These are phyloP conservation scores for Reticulitermes lucifugus DNA, from an alignment of 2,888 invertebrate species.

Conservation along the genomic window DNA sequence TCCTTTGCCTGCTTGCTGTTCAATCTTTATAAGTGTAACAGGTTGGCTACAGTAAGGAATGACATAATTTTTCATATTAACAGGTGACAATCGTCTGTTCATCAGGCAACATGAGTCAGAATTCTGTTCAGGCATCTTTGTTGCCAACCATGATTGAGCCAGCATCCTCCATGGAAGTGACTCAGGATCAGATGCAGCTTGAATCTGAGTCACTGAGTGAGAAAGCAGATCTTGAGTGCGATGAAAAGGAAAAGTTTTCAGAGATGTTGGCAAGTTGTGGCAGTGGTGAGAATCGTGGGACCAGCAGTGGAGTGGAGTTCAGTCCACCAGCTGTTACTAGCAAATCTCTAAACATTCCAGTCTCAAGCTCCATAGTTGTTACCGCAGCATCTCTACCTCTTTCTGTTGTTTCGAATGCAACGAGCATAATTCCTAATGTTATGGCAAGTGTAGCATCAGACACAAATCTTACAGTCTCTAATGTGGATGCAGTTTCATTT, in stretches of 20 bases:
- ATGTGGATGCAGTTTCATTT: slow-evolving; percentile 26
- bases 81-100: slow-evolving; percentile 50
- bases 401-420: slow-evolving; percentile 27
- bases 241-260: slow-evolving; percentile 70
- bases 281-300: slow-evolving; percentile 24
- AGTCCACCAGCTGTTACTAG: slow-evolving; percentile 1
- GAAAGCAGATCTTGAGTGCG: slow-evolving; percentile 78
- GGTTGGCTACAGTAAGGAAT: too few relatives aligned
- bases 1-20: too few relatives aligned
- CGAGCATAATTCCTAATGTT: slow-evolving; percentile 30
- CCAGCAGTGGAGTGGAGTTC: neutral
- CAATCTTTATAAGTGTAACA: too few relatives aligned
- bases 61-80: neutral
- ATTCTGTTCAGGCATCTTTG: slow-evolving; percentile 40
- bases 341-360: slow-evolving; percentile 26
- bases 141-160: slow-evolving; percentile 13
- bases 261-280: slow-evolving; percentile 31
- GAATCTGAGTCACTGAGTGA: slow-evolving; percentile 61
- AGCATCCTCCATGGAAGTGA: slow-evolving; percentile 39
- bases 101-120: slow-evolving; percentile 41
- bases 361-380: slow-evolving; percentile 27
- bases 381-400: slow-evolving; percentile 29
- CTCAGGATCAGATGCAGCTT: slow-evolving; percentile 44
- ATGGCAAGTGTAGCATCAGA: slow-evolving; percentile 19
- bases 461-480: slow-evolving; percentile 39